These are phyloP conservation scores for Aplodontia rufa DNA, from an alignment of 2,113 vertebrate genomes.

Conservation along the genomic window DNA sequence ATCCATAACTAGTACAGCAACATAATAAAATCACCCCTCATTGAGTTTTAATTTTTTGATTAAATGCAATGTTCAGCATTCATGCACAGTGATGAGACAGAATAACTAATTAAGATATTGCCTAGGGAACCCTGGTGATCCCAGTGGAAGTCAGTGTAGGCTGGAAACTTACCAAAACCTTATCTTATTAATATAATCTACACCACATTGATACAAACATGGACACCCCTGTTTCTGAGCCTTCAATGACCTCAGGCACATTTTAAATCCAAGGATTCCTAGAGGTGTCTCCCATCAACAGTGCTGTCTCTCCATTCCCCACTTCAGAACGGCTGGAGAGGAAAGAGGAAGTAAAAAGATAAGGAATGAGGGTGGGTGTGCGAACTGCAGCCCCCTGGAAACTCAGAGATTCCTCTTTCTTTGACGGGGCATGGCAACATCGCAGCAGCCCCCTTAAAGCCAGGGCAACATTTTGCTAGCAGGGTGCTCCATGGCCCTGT, in stretches of 20 bases:
- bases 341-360: conserved; percentile 62
- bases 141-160: neutral
- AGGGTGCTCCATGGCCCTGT: conserved; percentile 30
- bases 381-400: conserved; percentile 67
- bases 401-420: conserved; percentile 43
- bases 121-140: neutral
- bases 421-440: conserved; percentile 51
- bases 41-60: neutral
- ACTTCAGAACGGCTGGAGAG: neutral
- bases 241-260: neutral
- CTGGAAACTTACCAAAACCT: neutral
- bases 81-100: neutral
- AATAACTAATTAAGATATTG: conserved; percentile 51
- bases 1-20: too few relatives aligned
- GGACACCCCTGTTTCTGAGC: neutral
- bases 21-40: neutral
- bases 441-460: conserved; percentile 44
- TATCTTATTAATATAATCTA: neutral
- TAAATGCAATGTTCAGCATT: neutral
- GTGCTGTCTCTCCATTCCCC: conserved; percentile 40
- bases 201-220: neutral
- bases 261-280: conserved; percentile 34
- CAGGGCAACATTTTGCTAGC: conserved; percentile 13
- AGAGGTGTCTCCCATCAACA: conserved; percentile 32
- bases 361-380: conserved; percentile 52